Evolutionary conservation across 2,888 invertebrate genomes (phyloP), one percentile per base, ranked within the genome.

Genomic region (Eupithecia subfuscata): DNA sequence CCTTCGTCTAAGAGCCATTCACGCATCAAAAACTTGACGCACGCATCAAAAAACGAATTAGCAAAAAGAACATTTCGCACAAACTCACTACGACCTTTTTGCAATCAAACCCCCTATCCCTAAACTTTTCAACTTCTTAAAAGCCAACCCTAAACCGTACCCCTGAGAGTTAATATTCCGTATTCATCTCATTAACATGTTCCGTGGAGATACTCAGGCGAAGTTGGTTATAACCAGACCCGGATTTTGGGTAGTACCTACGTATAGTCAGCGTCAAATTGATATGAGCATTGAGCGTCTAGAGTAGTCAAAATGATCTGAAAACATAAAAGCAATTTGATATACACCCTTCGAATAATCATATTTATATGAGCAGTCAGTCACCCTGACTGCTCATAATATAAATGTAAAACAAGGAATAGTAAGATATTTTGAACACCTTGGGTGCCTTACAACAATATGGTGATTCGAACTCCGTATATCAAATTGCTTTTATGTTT

Each of bases 171-270:
- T 87, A 84, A 89, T 88, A 88, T 89, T 88, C 90, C 86, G 86
- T 84, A 89, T 88, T 84, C 85, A 85, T 83, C 83, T 84, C 85
- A 86, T 88, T 86, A 87, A 84, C 87, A 88, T 87, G 85, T 85
- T 84, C 84, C 83, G 80, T 80, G 84, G 83, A 84, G 84, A 83
- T 84, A 82, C 83, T 84, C 77, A 37, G 60, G 60, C 60, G 75
- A 86, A 84, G 81, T 86, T 86, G 76, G 79, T 85, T 83, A 85
- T 86, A 84, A 80, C 82, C 74, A 77, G 74, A 80, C 80, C 70
- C 70, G 43, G 52, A 73, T 77, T 78, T 76, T 14, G 64, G 68
- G 56, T 30, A 72, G 64, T 70, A 4, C 34, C n/a, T n/a, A n/a
- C n/a, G n/a, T n/a, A n/a, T n/a, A n/a, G n/a, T n/a, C n/a, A n/a